Conservation (phyloP, 2,797 vertebrate species). For the Anisognathus igniventris region DNA sequence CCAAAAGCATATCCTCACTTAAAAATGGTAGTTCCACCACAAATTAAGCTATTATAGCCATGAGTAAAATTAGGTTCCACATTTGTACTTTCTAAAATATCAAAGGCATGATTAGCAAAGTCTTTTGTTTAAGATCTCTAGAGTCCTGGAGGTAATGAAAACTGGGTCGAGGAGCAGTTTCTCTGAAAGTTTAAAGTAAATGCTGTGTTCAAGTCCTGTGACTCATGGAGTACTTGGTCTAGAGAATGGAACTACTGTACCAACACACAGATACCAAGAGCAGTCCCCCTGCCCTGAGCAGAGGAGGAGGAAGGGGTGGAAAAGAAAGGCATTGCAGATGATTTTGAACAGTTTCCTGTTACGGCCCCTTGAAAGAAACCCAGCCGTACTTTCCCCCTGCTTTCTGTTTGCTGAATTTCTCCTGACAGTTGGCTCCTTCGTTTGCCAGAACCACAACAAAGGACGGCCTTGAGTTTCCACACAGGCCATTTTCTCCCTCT, state of each 20-base stretch:
- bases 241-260: background rate
- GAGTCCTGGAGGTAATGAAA: conserved; percentile 59
- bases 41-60: conserved; percentile 45
- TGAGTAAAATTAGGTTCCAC: conserved; percentile 57
- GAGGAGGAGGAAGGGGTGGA: background rate
- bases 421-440: conserved; percentile 72
- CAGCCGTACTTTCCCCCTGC: conserved; percentile 55
- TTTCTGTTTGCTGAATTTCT: conserved; percentile 72
- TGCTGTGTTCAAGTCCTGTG: background rate
- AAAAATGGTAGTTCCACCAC: conserved; percentile 22
- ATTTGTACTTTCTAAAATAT: conserved; percentile 72
- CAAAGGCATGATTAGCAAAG: conserved; percentile 65
- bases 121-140: conserved; percentile 58
- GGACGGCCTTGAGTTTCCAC: conserved; percentile 71
- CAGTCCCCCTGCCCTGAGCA: background rate
- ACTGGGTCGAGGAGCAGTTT: conserved; percentile 1
- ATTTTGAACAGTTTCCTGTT: conserved; percentile 62
- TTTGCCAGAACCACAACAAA: conserved; percentile 81
- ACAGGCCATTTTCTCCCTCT: conserved; percentile 61
- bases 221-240: background rate
- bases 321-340: conserved; percentile 30
- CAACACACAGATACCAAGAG: background rate
- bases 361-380: conserved; percentile 57
- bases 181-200: background rate
- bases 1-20: background rate